Evolutionary conservation across 2,113 vertebrate genomes (phyloP), one percentile per base, ranked within the genome.

Genomic region (Leuciscus idus): DNA sequence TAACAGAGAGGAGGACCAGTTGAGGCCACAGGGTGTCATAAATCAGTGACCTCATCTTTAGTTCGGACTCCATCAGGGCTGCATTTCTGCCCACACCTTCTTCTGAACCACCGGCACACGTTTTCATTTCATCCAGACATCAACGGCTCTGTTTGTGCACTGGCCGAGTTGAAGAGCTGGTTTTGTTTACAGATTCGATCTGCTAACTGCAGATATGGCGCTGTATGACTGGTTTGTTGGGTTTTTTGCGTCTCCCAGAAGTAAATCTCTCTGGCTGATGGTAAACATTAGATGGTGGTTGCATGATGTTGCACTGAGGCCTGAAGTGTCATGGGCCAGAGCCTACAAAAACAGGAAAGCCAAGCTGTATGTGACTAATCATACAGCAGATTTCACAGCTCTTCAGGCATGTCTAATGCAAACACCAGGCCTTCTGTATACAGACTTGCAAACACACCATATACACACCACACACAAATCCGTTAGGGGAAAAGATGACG

Each of bases 291-390:
- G 15, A 52, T 23, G 9, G 3, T n/a, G 46, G 28, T 55, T 30
- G 57, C 39, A 64, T 36, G 55, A 64, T 36, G 55, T 52, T 55
- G 17, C 11, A 55, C 10, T 19, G 79, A 83, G 19, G 30, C 23
- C 28, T 76, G 17, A 77, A 64, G 43, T 26, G 26, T 83, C 59
- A 26, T 75, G 74, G 72, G 30, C 55, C 3, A 26, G 21, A 83
- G 81, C 28, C 70, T 86, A 61, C 64, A 73, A 80, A 81, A 86
- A 86, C 84, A 86, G 50, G 52, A 80, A 81, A 86, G n/a, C 61
- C 50, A 59, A 43, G 64, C 62, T 72, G 64, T 73, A 48, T 88
- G 85, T 48, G 57, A 68, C 89, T 84, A 75, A 88, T 90, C 48
- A 86, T 81, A 61, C 46, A 82, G 17, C 64, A 57, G 55, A 57